Evolutionary conservation across 2,797 vertebrate species (phyloP).

Genomic region (Hyperoplus lanceolatus): DNA sequence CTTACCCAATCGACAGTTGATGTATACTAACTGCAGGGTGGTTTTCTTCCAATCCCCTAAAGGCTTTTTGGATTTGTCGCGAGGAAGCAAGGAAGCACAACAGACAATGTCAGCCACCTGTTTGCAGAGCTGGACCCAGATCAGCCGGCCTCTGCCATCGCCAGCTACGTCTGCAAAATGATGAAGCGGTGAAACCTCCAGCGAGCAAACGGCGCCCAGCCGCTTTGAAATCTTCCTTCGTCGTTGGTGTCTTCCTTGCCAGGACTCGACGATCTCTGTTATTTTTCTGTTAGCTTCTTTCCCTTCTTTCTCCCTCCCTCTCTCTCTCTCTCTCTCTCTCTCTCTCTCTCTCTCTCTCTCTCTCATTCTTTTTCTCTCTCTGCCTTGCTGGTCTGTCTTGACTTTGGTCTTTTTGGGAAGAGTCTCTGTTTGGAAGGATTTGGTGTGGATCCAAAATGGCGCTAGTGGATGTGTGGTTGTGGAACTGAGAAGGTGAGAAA

Average conservation of each 20-base stretch:
- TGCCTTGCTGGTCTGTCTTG: conserved; percentile 72
- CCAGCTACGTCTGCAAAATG: conserved; percentile 95
- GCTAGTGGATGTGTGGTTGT: conserved; percentile 85
- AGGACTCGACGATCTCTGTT: conserved; percentile 59
- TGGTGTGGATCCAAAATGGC: conserved; percentile 83
- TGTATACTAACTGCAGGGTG: neutral
- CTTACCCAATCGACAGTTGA: no score
- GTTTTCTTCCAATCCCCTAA: neutral
- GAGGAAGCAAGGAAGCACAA: conserved; percentile 97
- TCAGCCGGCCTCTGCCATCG: conserved; percentile 94
- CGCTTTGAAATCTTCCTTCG: conserved; percentile 59
- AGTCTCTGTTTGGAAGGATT: conserved; percentile 82
- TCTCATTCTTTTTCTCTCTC: conserved; percentile 68
- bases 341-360: conserved; percentile 61
- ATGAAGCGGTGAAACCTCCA: conserved; percentile 86
- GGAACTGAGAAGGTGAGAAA: conserved; percentile 85
- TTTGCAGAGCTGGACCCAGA: conserved; percentile 96
- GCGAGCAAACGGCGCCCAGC: conserved; percentile 79
- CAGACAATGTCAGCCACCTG: conserved; percentile 98
- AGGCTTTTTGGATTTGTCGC: conserved; percentile 98
- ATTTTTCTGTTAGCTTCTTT: conserved; percentile 50
- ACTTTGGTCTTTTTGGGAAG: conserved; percentile 70
- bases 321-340: conserved; percentile 39
- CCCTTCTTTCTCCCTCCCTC: conserved; percentile 48
- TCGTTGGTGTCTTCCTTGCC: conserved; percentile 60